A percentile compares a stretch with the other conserved stretches of the same genome.
These are phyloP conservation scores for Oscheius sp. DNA, from an alignment of 2,888 invertebrate species.

Conservation along the genomic window DNA sequence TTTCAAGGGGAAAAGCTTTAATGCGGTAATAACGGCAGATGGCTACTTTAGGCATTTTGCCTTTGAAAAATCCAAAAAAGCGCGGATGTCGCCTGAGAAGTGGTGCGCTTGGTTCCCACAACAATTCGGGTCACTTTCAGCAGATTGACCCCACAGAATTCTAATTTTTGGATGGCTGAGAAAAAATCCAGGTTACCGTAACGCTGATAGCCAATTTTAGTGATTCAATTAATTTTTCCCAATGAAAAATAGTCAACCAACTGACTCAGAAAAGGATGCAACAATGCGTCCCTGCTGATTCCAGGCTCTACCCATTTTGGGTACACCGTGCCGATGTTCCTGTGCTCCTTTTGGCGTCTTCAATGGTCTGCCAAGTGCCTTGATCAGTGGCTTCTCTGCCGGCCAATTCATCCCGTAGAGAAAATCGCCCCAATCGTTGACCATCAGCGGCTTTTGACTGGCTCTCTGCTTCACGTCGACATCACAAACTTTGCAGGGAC, in stretches of 20 bases:
- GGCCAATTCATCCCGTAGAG: constrained; percentile 48
- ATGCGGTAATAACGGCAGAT: no score
- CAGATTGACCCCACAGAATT: no score
- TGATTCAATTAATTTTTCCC: no score
- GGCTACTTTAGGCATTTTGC: no score
- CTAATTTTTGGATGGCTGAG: no score
- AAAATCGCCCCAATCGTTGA: constrained; percentile 56
- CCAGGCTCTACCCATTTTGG: constrained; percentile 61
- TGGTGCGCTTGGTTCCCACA: no score
- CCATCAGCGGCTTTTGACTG: neutral
- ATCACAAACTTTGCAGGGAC: constrained; percentile 19
- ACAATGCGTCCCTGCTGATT: constrained; percentile 43
- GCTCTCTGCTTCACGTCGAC: neutral
- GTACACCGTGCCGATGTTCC: constrained; percentile 55
- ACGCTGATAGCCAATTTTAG: no score
- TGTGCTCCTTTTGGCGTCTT: constrained; percentile 29
- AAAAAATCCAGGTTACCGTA: no score
- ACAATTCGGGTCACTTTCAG: no score
- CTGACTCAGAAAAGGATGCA: constrained; percentile 56
- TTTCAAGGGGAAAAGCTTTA: neutral
- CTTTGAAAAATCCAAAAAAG: no score
- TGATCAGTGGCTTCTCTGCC: constrained; percentile 34
- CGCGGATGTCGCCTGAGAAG: no score
- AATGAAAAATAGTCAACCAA: no score
- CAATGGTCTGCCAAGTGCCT: constrained; percentile 28